Conservation (phyloP, 2,113 vertebrate species). For the Myocastor coypus region DNA sequence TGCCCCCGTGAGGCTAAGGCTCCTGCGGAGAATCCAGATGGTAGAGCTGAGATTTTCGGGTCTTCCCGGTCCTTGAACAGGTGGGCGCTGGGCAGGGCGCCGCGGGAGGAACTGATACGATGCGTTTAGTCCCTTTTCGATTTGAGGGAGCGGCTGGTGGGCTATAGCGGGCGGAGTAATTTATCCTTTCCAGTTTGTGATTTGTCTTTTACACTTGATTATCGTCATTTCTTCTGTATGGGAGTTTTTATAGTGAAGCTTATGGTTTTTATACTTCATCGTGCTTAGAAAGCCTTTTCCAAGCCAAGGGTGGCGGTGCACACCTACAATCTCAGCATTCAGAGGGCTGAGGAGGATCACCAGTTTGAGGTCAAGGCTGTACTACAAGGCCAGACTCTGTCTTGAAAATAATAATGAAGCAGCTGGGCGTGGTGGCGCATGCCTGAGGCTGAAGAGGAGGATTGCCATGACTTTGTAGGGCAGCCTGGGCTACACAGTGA, state of each 20-base stretch:
- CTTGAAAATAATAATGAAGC: neutral
- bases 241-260: slow-evolving; percentile 33
- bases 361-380: neutral
- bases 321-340: neutral
- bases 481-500: neutral
- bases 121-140: neutral
- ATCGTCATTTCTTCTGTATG: slow-evolving; percentile 6
- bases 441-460: neutral
- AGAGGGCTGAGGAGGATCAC: neutral
- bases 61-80: slow-evolving; percentile 72
- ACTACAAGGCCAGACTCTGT: neutral
- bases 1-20: slow-evolving; percentile 6
- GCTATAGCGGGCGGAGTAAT: neutral
- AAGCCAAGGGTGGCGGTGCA: neutral
- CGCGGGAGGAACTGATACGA: neutral
- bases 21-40: slow-evolving; percentile 80
- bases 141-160: neutral
- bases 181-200: neutral
- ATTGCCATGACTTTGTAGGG: neutral
- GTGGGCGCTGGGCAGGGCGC: slow-evolving; percentile 58
- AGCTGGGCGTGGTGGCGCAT: neutral
- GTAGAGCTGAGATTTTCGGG: slow-evolving; percentile 71
- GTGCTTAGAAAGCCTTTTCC: slow-evolving; percentile 46
- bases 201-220: slow-evolving; percentile 17
- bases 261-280: slow-evolving; percentile 10